phyloP scores from a whole-genome alignment of 2,113 vertebrate genomes.

The Lonchura striata region DNA sequence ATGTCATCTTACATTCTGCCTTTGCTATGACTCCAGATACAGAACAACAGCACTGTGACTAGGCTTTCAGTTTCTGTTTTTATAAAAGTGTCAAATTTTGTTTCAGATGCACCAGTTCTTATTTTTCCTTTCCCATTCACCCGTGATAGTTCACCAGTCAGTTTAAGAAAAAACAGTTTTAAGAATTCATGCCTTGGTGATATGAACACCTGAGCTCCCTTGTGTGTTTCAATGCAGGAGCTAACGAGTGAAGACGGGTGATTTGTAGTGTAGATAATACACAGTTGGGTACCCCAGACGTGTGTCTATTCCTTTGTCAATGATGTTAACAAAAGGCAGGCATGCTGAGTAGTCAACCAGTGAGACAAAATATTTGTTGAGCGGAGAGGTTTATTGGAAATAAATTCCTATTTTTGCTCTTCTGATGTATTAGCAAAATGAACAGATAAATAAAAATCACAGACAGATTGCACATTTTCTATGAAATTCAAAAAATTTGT shows the following conservation, averaged over 20 bases:
- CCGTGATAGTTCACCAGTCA: slow-evolving; percentile 34
- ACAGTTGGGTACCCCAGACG: slow-evolving; percentile 23
- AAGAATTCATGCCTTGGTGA: slow-evolving; percentile 48
- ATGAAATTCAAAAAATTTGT: background rate
- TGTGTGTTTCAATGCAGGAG: background rate
- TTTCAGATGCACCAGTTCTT: slow-evolving; percentile 19
- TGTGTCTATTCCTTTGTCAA: slow-evolving; percentile 43
- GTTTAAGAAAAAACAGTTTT: slow-evolving; percentile 36
- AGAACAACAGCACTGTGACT: background rate
- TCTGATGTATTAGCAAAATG: background rate
- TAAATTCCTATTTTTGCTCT: background rate
- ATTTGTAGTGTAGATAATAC: slow-evolving; percentile 65
- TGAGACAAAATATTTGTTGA: background rate
- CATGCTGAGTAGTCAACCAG: background rate
- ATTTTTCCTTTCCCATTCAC: slow-evolving; percentile 34
- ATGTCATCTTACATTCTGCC: slow-evolving; percentile 22
- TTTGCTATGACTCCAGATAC: background rate
- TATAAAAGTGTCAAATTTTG: slow-evolving; percentile 40
- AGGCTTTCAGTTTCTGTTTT: slow-evolving; percentile 22
- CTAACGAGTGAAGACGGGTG: slow-evolving; percentile 53
- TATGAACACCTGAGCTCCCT: slow-evolving; percentile 61
- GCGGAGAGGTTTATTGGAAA: background rate
- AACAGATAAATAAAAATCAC: background rate
- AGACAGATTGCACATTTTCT: background rate
- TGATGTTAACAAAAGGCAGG: slow-evolving; percentile 45